Evolutionary conservation across 2,888 invertebrate species (phyloP), one percentile per base, ranked within the genome.

Genomic region (Strigamia transsilvanica): DNA sequence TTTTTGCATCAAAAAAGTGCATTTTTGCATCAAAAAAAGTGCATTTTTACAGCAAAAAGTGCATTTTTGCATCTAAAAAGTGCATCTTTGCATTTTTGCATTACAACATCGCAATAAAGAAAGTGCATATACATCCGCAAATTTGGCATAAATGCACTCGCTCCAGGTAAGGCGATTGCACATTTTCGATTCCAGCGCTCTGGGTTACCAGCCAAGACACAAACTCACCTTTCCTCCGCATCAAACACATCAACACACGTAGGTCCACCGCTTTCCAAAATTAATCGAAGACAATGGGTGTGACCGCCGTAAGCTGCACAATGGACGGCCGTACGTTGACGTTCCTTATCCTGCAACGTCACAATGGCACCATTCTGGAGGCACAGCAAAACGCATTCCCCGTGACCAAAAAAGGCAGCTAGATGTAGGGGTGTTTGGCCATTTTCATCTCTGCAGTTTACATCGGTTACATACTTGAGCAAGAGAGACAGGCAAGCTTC

Each of bases 391-490:
- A 91, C 91, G 86, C 91, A 91, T 78, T 90, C 89, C 3, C 89
- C 87, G 85, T 91, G 91, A 6, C 92, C 91, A 84, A 89, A 86
- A 84, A 90, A 89, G 41, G 91, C 90, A 0, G 92, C 91, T 77
- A 91, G 85, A 85, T 92, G 90, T 78, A 92, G 86, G 23, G 92
- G 90, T 1, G 92, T 92, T 0, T 90, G 89, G 23, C 91, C 92
- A 84, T 86, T 86, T 27, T 90, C 89, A 84, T 91, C 91, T 84
- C 88, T 89, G 51, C 91, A 89, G 85, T 92, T 91, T 1, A 90
- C 88, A 85, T 91, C 90, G 83, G 89, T 89, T 83, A 90, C 91
- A 85, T 90, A 89, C 21, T 89, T 89, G 82, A 91, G 86, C 66
- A 92, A 87, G 79, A 90, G 87, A 80, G 88, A 88, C 73, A 92